phyloP scores from a whole-genome alignment of 2,888 invertebrate species.

The Patella pellucida region DNA sequence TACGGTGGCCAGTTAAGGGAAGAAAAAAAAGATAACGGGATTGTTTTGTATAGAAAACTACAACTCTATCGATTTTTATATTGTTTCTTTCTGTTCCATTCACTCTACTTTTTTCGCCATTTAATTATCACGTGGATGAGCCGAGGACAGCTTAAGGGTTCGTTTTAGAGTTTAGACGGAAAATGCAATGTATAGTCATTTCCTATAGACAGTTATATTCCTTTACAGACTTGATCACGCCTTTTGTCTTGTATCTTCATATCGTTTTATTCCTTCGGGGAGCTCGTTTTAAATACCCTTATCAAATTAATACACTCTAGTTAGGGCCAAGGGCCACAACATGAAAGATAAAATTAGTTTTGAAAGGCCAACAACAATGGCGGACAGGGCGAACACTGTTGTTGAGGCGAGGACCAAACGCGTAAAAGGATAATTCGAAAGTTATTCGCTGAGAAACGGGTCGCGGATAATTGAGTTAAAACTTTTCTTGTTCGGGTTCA shows the following conservation, averaged over 20 bases:
- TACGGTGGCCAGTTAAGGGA: too few relatives aligned
- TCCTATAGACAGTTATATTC: slow-evolving; percentile 7
- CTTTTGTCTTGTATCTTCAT: background rate
- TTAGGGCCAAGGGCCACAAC: slow-evolving; percentile 7
- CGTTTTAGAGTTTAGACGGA: background rate
- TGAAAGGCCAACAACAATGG: slow-evolving; percentile 7
- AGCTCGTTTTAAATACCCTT: slow-evolving; percentile 4
- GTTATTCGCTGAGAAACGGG: slow-evolving; percentile 19
- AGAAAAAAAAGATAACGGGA: background rate
- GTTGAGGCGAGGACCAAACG: slow-evolving; percentile 17
- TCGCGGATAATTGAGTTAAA: slow-evolving; percentile 24
- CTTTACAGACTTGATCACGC: slow-evolving; percentile 2
- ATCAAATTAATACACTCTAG: slow-evolving; percentile 11
- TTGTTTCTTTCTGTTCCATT: background rate
- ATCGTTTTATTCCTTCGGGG: background rate
- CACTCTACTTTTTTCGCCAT: background rate
- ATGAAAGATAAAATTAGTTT: slow-evolving; percentile 12
- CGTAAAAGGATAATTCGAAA: slow-evolving; percentile 24
- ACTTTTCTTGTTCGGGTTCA: slow-evolving; percentile 19
- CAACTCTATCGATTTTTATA: slow-evolving; percentile 2
- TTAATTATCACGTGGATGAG: background rate
- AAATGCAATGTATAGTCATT: slow-evolving; percentile 11
- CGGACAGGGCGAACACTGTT: slow-evolving; percentile 16
- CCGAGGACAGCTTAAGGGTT: background rate
- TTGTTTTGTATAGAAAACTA: background rate